Base-by-base conservation (phyloP, 2,888 invertebrate genomes). In the Lochmaea capreae region DNA sequence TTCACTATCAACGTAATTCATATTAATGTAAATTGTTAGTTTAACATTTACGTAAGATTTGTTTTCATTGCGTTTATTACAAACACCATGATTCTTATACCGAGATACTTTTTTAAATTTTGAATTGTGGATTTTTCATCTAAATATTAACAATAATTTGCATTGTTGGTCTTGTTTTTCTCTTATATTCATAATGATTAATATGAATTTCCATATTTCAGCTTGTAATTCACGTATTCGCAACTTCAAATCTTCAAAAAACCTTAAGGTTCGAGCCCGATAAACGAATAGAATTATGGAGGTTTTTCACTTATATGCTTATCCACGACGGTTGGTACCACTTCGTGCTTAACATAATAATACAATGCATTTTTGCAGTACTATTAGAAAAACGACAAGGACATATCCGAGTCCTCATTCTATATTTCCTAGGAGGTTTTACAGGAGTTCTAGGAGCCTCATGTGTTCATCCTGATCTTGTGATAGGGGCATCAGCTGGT, bases 401-500 rank as follows among this genome's bases (percentile, higher is more conserved):
- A 33, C 91, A 92, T 86, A 87, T 91, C 83, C 90, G 94, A 70
- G 91, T 94, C 75, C 90, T 91, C 57, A 83, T 89, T 65, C 89
- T 96, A 78, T 97, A 97, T 89, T 83, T 91, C 78, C 90, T 91
- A 11, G 96, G 96, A 26, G 94, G 95, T 77, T 88, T 92, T 61
- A 93, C 92, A 66, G 94, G 94, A 78, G 92, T 95, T 46, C 87
- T 95, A 75, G 94, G 93, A 61, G 93, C 94, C 1, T 92, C 93
- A 39, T 91, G 93, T 71, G 89, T 94, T 83, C 93, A 94, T 85
- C 94, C 94, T 39, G 92, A 94, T 74, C 91, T 92, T 82, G 91
- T 97, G 80, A 93, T 96, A 65, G 97, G 97, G 22, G 95, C 97
- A 52, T 96, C 96, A 0, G 97, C 95, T 1, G 97, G 97, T 9